Evolutionary conservation across 2,113 vertebrate genomes (phyloP).

Genomic region (Elephantulus edwardii): DNA sequence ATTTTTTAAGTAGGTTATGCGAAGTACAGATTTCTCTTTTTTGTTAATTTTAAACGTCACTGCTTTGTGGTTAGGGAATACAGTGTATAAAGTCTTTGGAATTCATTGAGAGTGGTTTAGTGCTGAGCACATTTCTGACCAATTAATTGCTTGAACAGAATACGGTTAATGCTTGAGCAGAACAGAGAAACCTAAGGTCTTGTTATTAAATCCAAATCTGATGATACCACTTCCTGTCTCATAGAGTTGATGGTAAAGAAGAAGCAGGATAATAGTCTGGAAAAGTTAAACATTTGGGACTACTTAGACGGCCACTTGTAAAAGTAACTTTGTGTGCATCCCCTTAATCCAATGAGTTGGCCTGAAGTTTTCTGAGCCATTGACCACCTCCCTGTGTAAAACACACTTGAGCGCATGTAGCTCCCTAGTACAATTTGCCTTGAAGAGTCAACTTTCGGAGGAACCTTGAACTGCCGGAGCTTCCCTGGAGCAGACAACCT

Average conservation of each 20-base stretch:
- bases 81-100: slow-evolving; percentile 65
- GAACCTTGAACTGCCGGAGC: background rate
- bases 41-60: slow-evolving; percentile 53
- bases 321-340: no score
- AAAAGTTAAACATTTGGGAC: no score
- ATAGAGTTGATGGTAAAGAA: background rate
- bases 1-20: slow-evolving; percentile 6
- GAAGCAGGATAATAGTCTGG: no score
- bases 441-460: background rate
- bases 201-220: background rate
- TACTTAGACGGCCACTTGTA: no score
- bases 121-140: background rate
- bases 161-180: slow-evolving; percentile 49
- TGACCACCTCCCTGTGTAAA: background rate
- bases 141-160: slow-evolving; percentile 26
- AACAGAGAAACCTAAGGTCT: background rate
- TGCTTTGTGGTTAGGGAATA: slow-evolving; percentile 29
- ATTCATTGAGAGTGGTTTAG: slow-evolving; percentile 45
- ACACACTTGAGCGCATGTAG: background rate
- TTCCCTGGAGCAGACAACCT: background rate
- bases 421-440: background rate
- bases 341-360: background rate
- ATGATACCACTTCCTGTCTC: background rate
- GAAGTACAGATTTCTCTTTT: background rate
- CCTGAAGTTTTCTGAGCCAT: background rate